Conservation (phyloP, 2,113 vertebrate species). For the Zosterops borbonicus region DNA sequence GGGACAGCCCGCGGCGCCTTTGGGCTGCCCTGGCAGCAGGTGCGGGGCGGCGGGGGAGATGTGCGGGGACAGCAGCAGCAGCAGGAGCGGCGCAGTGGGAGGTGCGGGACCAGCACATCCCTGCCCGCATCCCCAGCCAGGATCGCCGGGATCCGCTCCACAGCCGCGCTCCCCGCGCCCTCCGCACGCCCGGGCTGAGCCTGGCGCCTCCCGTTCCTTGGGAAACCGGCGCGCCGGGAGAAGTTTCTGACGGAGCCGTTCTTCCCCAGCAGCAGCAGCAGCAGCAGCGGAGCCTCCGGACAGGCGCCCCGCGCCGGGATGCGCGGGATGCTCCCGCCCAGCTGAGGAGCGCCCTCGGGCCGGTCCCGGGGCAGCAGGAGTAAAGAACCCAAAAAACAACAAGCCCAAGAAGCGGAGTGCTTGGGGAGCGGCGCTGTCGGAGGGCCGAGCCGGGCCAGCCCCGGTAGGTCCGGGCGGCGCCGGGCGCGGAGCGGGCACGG, state of each 20-base stretch:
- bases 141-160: not conserved
- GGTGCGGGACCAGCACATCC: not conserved
- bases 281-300: not conserved
- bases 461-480: too few relatives aligned
- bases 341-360: not conserved
- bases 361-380: not conserved
- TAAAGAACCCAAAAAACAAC: not conserved
- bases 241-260: not conserved
- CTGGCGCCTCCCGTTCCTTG: not conserved
- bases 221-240: accelerated
- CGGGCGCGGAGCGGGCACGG: too few relatives aligned
- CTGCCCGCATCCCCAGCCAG: not conserved
- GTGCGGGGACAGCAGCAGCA: accelerated
- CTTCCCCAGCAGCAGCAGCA: not conserved
- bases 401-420: not conserved
- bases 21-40: not conserved
- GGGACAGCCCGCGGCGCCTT: accelerated
- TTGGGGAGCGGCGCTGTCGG: not conserved
- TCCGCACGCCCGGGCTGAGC: not conserved
- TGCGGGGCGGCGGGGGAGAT: accelerated
- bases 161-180: not conserved
- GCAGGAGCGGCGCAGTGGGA: not conserved
- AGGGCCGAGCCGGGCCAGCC: not conserved
- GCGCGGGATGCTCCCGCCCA: not conserved
- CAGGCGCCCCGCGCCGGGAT: not conserved